Evolutionary conservation across 2,797 vertebrate genomes (phyloP).

Genomic region (Pampus argenteus): DNA sequence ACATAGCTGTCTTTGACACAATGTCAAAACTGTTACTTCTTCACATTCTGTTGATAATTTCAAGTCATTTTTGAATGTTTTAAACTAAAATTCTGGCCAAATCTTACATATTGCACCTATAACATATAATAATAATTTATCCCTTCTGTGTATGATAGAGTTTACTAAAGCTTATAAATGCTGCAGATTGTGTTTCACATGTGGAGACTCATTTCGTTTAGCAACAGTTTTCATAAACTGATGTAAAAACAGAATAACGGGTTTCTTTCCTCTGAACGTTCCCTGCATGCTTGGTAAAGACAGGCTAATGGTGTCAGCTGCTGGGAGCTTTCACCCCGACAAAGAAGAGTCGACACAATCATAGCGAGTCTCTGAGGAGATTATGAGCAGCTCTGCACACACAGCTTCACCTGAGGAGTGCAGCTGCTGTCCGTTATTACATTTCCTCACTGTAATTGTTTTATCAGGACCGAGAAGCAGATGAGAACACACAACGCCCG

Average conservation of each 20-base stretch:
- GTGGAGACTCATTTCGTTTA: conserved; percentile 18
- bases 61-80: no score
- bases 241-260: no score
- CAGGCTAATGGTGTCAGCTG: neutral
- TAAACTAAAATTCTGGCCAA: no score
- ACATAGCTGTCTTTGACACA: no score
- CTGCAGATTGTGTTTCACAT: no score
- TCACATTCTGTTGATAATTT: no score
- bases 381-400: neutral
- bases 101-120: no score
- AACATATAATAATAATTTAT: no score
- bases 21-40: no score
- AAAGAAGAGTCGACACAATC: neutral
- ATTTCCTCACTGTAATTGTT: conserved; percentile 20
- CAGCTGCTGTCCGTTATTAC: conserved; percentile 37
- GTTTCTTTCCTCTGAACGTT: conserved; percentile 8
- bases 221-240: conserved; percentile 6
- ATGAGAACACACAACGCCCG: conserved; percentile 35
- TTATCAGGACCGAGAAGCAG: conserved; percentile 22
- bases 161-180: conserved; percentile 21
- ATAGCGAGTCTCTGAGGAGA: neutral
- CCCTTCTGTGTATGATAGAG: conserved; percentile 15
- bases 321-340: conserved; percentile 2
- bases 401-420: conserved; percentile 4
- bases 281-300: neutral